Evolutionary conservation across 2,888 invertebrate genomes (phyloP).

Genomic region (Cheilosia vernalis): DNA sequence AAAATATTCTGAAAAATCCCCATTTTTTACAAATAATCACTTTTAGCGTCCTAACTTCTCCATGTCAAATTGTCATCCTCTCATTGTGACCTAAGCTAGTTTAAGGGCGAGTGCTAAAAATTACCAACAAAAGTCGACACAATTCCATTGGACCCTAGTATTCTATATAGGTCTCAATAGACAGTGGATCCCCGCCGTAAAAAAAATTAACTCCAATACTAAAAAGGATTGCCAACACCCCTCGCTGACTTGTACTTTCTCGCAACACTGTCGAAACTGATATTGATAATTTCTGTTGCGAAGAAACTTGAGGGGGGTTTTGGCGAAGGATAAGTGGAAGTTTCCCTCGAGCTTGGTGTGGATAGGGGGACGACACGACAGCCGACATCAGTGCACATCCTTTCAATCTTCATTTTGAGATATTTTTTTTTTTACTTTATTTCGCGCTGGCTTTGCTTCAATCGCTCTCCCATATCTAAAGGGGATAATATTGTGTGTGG

Average conservation of each 20-base stretch:
- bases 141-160: too few relatives aligned
- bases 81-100: too few relatives aligned
- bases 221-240: too few relatives aligned
- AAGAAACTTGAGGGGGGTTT: constrained; percentile 31
- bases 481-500: constrained; percentile 28
- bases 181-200: too few relatives aligned
- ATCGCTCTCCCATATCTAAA: background rate
- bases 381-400: constrained; percentile 27
- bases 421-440: background rate
- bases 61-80: too few relatives aligned
- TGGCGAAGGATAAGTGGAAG: constrained; percentile 28
- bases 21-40: too few relatives aligned
- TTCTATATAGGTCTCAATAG: too few relatives aligned
- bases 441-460: background rate
- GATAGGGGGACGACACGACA: constrained; percentile 12
- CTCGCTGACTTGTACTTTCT: background rate
- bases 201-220: too few relatives aligned
- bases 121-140: too few relatives aligned
- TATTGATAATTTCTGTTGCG: constrained; percentile 36
- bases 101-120: too few relatives aligned
- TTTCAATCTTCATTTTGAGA: constrained; percentile 18
- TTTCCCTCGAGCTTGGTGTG: constrained; percentile 43
- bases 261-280: constrained; percentile 26
- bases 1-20: too few relatives aligned
- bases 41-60: too few relatives aligned